Evolutionary conservation across 1,140 invertebrate genomes (phyloP).

Genomic region (Lethrus apterus): DNA sequence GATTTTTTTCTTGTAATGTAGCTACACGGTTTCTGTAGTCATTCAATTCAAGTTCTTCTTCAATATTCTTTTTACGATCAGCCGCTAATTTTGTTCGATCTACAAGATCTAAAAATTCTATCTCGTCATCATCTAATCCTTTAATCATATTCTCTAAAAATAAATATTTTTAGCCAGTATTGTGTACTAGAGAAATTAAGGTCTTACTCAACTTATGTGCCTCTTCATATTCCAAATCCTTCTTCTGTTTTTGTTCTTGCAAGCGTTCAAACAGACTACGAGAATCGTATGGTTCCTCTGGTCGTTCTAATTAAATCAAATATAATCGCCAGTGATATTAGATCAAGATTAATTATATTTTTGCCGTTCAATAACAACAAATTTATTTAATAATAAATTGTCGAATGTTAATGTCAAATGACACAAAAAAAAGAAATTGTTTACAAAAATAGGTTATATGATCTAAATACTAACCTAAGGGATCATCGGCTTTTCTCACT

Average conservation of each 20-base stretch:
- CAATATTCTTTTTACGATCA: slow-evolving; percentile 68
- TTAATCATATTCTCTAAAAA: slow-evolving; percentile 86
- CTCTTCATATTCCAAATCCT: slow-evolving; percentile 91
- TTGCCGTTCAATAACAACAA: too few relatives aligned
- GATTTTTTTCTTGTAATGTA: slow-evolving; percentile 65
- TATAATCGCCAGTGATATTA: slow-evolving; percentile 2
- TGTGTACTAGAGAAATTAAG: slow-evolving; percentile 14
- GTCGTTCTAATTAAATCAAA: slow-evolving; percentile 57
- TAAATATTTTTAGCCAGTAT: too few relatives aligned
- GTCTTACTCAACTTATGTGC: slow-evolving; percentile 82
- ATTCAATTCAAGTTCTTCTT: slow-evolving; percentile 73
- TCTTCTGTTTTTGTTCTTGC: slow-evolving; percentile 85
- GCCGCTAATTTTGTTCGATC: slow-evolving; percentile 77
- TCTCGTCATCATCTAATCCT: slow-evolving; percentile 91
- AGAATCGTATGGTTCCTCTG: slow-evolving; percentile 74
- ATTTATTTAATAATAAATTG: neutral
- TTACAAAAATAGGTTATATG: neutral
- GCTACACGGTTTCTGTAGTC: slow-evolving; percentile 76
- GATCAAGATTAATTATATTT: too few relatives aligned
- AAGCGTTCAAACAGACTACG: slow-evolving; percentile 81
- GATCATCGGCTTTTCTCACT: slow-evolving; percentile 80
- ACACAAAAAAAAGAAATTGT: neutral
- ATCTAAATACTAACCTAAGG: slow-evolving; percentile 58
- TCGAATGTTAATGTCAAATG: neutral
- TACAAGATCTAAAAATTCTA: slow-evolving; percentile 85